phyloP scores from a whole-genome alignment of 2,797 vertebrate species.

The Amphiprion clarkii region DNA sequence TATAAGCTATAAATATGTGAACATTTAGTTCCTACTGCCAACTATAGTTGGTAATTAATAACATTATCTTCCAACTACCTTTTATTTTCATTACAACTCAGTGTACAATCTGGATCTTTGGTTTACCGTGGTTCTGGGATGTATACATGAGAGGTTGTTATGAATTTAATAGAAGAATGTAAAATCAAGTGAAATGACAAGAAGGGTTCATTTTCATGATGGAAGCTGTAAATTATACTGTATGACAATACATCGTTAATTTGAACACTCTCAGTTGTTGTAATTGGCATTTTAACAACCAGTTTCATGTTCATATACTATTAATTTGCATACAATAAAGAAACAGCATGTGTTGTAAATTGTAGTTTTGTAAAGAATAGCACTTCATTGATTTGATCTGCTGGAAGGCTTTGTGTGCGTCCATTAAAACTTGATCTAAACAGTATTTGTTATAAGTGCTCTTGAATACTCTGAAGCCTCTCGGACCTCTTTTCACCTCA shows the following conservation, averaged over 20 bases:
- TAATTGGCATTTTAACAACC: neutral
- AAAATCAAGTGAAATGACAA: neutral
- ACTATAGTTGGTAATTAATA: too few relatives aligned
- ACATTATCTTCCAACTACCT: too few relatives aligned
- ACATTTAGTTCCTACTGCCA: too few relatives aligned
- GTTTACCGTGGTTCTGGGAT: neutral
- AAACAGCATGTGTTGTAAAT: neutral
- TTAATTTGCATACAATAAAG: neutral
- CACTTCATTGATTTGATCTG: conserved; percentile 16
- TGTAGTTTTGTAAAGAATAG: conserved; percentile 4
- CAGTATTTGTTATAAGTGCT: conserved; percentile 48
- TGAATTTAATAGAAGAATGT: neutral
- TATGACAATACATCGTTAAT: too few relatives aligned
- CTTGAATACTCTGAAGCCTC: conserved; percentile 48
- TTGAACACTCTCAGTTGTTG: neutral
- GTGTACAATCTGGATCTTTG: too few relatives aligned
- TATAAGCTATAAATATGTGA: too few relatives aligned
- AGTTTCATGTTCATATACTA: neutral
- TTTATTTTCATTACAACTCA: too few relatives aligned
- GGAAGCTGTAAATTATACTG: neutral
- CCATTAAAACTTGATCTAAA: conserved; percentile 47
- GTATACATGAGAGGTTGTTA: neutral
- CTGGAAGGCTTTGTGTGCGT: conserved; percentile 27
- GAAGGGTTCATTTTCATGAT: neutral
- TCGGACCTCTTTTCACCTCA: conserved; percentile 44